Evolutionary conservation across 2,888 invertebrate genomes (phyloP).

Genomic region (Reticulitermes lucifugus): DNA sequence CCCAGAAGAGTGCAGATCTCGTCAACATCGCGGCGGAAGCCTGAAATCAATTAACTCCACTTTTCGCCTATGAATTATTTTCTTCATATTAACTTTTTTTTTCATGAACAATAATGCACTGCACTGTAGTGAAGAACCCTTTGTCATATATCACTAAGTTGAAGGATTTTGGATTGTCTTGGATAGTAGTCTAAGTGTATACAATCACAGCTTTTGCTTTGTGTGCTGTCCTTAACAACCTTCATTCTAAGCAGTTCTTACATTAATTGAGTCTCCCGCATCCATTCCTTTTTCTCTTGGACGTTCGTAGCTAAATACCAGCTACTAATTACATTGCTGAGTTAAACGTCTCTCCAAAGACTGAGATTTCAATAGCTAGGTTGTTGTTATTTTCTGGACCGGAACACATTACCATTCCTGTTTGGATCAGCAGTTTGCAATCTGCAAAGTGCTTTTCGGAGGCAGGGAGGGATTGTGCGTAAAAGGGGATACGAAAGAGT

Average conservation of each 20-base stretch:
- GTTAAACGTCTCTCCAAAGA: constrained; percentile 16
- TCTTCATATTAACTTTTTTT: no score
- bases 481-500: neutral
- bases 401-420: constrained; percentile 5
- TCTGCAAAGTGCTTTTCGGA: neutral
- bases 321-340: constrained; percentile 7
- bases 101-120: no score
- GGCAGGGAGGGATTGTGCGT: neutral
- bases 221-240: no score
- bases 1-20: no score
- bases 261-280: neutral
- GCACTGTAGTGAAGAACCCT: no score
- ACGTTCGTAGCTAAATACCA: neutral
- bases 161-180: no score
- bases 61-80: no score
- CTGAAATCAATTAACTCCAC: no score
- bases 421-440: neutral
- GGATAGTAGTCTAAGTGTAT: no score
- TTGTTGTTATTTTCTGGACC: neutral
- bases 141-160: no score
- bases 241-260: neutral
- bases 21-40: no score
- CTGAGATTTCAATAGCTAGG: constrained; percentile 18
- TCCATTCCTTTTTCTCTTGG: neutral
- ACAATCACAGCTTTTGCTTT: no score